Percentiles rank a stretch among this genome's conserved stretches.
These are phyloP conservation scores for Gymnogyps californianus DNA, from an alignment of 2,113 vertebrate genomes.

Conservation along the genomic window DNA sequence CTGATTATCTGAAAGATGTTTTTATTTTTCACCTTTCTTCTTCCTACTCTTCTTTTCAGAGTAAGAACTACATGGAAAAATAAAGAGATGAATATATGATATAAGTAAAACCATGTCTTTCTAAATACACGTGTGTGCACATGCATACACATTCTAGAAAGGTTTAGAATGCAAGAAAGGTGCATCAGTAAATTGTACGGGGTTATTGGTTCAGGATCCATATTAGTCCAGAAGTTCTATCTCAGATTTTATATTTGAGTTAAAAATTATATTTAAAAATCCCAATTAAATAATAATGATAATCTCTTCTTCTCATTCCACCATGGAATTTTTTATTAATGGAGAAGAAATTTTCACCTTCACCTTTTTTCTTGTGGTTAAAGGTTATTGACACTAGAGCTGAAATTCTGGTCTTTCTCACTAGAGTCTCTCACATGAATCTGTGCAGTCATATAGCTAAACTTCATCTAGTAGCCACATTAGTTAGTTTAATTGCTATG, in stretches of 20 bases:
- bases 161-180: background rate
- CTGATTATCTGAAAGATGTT: background rate
- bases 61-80: background rate
- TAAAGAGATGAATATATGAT: background rate
- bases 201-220: background rate
- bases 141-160: background rate
- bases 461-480: background rate
- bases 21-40: background rate
- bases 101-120: background rate
- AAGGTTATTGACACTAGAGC: background rate
- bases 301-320: background rate
- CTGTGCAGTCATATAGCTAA: background rate
- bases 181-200: background rate
- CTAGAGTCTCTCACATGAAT: background rate
- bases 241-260: background rate
- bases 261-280: background rate
- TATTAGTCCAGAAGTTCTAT: background rate
- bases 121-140: background rate
- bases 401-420: background rate
- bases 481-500: background rate
- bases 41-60: background rate
- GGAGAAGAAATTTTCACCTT: background rate
- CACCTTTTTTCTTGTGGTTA: background rate
- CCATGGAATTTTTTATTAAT: background rate
- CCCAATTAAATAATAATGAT: background rate